A percentile compares a stretch with the other conserved stretches of the same genome.
phyloP scores from a whole-genome alignment of 2,888 invertebrate genomes.

The Chrysopilus asiliformis region DNA sequence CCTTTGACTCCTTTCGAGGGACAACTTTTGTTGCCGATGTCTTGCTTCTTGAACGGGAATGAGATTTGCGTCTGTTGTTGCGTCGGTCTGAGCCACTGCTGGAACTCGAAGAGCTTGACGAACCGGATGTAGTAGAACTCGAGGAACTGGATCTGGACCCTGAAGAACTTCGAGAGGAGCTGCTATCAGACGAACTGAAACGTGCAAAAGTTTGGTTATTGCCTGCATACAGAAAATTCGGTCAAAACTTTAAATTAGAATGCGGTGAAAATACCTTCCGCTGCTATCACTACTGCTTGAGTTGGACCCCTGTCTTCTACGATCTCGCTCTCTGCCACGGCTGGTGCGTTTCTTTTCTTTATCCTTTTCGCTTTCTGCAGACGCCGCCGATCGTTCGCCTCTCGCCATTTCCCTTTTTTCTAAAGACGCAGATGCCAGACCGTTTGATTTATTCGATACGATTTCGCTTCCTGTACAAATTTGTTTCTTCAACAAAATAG shows the following conservation, averaged over 20 bases:
- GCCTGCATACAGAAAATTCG: background rate
- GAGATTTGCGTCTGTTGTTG: constrained; percentile 43
- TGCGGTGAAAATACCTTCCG: constrained; percentile 40
- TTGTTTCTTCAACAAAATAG: too few relatives aligned
- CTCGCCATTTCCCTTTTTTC: too few relatives aligned
- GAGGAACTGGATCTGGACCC: constrained; percentile 69
- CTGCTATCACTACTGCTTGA: constrained; percentile 72
- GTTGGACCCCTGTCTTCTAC: constrained; percentile 45
- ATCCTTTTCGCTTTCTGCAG: constrained; percentile 41
- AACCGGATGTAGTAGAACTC: constrained; percentile 39
- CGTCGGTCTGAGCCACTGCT: constrained; percentile 52
- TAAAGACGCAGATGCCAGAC: too few relatives aligned
- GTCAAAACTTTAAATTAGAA: background rate
- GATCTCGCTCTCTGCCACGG: constrained; percentile 28
- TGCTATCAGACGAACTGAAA: constrained; percentile 62
- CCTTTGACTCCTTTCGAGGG: constrained; percentile 37
- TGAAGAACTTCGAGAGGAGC: constrained; percentile 66
- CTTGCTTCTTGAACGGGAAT: constrained; percentile 38
- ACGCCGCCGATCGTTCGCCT: too few relatives aligned
- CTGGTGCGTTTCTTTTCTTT: constrained; percentile 44
- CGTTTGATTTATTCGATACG: too few relatives aligned
- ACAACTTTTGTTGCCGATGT: constrained; percentile 26
- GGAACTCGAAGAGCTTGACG: constrained; percentile 50
- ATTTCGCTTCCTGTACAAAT: too few relatives aligned
- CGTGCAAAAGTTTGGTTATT: constrained; percentile 3